These are phyloP conservation scores for Catalaphyllia jardinei DNA, from an alignment of 64 coral and sea anemone genomes.

Conservation along the genomic window DNA sequence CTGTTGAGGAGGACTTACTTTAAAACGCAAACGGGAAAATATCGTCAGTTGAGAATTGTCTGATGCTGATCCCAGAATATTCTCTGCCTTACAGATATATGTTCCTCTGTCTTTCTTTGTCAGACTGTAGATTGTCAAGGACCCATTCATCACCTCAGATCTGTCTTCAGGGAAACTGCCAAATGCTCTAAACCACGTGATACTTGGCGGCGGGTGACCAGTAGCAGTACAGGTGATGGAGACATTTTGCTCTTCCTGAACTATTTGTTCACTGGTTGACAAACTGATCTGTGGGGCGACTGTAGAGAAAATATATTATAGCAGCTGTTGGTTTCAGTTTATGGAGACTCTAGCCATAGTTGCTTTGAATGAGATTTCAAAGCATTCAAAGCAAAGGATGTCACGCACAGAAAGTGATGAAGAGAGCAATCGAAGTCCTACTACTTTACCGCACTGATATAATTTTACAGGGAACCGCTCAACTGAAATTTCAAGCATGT, in stretches of 20 bases:
- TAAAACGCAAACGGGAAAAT: not conserved
- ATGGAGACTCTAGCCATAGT: too few species aligned
- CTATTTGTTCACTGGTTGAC: not conserved
- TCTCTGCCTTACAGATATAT: constrained; percentile 43
- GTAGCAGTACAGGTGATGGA: constrained; percentile 31
- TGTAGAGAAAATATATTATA: not conserved
- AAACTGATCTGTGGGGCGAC: not conserved
- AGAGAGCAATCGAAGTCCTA: too few species aligned
- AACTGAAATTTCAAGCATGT: too few species aligned
- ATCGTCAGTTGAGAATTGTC: not conserved
- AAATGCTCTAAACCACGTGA: constrained; percentile 27
- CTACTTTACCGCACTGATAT: too few species aligned
- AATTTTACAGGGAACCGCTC: too few species aligned
- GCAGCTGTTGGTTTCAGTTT: too few species aligned
- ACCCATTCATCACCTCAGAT: not conserved
- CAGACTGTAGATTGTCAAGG: constrained; percentile 1
- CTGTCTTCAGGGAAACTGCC: not conserved
- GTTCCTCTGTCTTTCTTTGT: constrained; percentile 19
- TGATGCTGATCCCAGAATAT: constrained; percentile 32
- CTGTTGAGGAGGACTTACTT: constrained; percentile 3
- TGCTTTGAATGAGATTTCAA: too few species aligned
- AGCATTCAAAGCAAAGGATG: too few species aligned
- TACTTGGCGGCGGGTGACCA: constrained; percentile 20
- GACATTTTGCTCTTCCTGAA: constrained; percentile 13
- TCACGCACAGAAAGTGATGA: too few species aligned